A percentile compares a stretch with the other conserved stretches of the same genome.
These are phyloP conservation scores for Eupelmus urozonus DNA, from an alignment of 2,888 invertebrate species.

Conservation along the genomic window DNA sequence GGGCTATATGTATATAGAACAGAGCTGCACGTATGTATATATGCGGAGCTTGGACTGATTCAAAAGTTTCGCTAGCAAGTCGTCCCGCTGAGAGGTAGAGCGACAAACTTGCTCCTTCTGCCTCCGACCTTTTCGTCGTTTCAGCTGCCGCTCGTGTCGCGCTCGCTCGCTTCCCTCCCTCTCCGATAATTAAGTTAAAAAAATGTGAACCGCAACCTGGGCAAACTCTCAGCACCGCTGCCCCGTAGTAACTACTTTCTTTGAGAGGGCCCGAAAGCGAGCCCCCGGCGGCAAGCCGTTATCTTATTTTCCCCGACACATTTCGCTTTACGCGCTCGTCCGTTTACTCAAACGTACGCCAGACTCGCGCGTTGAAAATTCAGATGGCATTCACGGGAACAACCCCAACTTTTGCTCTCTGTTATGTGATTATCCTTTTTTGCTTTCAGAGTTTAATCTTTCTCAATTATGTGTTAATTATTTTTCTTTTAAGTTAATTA, in stretches of 20 bases:
- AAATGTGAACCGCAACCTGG: constrained; percentile 66
- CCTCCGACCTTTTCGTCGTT: constrained; percentile 38
- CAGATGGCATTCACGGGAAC: no score
- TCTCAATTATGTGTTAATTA: no score
- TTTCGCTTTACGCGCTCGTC: not conserved
- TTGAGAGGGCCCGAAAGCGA: not conserved
- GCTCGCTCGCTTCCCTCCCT: constrained; percentile 52
- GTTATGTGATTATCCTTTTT: no score
- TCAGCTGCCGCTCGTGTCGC: constrained; percentile 20
- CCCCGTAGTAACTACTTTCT: constrained; percentile 45
- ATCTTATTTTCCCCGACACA: constrained; percentile 30
- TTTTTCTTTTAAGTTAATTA: no score
- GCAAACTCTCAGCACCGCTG: constrained; percentile 39
- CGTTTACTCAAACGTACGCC: not conserved
- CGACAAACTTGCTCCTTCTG: constrained; percentile 35
- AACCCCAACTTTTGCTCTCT: no score
- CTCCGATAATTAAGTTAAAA: constrained; percentile 73
- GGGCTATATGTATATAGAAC: constrained; percentile 3
- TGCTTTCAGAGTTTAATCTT: no score
- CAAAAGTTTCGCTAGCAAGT: constrained; percentile 62
- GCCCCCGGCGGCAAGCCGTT: constrained; percentile 25
- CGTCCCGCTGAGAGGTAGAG: not conserved
- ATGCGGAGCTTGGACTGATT: constrained; percentile 52
- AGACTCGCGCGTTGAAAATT: no score
- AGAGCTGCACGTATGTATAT: not conserved